Percentiles rank a stretch among this genome's conserved stretches.
Evolutionary conservation across 92 coral and sea anemone genomes (phyloP).

Genomic region (Bergia puertoricense): DNA sequence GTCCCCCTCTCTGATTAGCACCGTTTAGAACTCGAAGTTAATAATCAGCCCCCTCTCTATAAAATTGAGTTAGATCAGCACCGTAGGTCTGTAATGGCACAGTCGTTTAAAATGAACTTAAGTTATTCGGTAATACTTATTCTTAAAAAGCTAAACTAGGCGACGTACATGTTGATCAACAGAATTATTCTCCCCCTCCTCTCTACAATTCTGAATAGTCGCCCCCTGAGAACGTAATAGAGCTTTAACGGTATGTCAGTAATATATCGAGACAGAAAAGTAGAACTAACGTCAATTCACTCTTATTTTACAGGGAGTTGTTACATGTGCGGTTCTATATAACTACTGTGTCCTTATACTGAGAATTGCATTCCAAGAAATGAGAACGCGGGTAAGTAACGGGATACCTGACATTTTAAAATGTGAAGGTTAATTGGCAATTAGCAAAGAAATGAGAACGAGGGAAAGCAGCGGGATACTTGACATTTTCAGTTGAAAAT

Average conservation of each 20-base stretch:
- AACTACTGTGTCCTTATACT: constrained; percentile 83
- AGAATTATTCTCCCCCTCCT: too few relatives aligned
- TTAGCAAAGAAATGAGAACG: constrained; percentile 56
- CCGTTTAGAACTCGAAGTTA: too few relatives aligned
- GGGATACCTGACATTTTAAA: too few relatives aligned
- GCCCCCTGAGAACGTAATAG: background rate
- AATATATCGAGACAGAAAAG: background rate
- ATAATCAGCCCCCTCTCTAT: too few relatives aligned
- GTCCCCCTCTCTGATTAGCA: too few relatives aligned
- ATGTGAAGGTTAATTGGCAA: background rate
- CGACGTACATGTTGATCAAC: too few relatives aligned
- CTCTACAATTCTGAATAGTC: background rate
- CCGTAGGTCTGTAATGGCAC: too few relatives aligned
- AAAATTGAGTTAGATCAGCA: too few relatives aligned
- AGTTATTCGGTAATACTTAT: too few relatives aligned
- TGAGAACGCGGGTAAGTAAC: constrained; percentile 58
- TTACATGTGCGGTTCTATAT: constrained; percentile 81
- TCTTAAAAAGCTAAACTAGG: too few relatives aligned
- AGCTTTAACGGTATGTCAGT: background rate
- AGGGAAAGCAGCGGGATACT: constrained; percentile 41
- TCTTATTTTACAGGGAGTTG: constrained; percentile 63
- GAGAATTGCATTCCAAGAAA: constrained; percentile 84
- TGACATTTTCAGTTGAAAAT: too few relatives aligned
- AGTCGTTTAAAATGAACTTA: too few relatives aligned
- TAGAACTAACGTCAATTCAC: background rate